Conservation (phyloP, 2,888 invertebrate species). For the Caenorhabditis sp. region DNA sequence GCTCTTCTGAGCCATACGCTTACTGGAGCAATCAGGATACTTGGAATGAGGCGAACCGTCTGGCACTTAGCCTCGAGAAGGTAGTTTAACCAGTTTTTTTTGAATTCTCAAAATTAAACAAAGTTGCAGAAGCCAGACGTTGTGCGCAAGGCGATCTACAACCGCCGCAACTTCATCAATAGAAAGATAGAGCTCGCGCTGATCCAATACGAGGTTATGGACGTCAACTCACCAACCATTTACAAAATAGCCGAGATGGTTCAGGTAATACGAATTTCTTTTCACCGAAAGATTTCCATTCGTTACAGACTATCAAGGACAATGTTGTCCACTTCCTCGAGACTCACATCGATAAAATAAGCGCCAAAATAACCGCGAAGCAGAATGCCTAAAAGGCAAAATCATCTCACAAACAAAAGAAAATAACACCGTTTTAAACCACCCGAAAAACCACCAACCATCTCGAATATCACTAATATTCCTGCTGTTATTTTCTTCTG, state of each 20-base stretch:
- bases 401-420: background rate
- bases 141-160: conserved; percentile 47
- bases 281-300: too few species aligned
- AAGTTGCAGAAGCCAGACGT: conserved; percentile 39
- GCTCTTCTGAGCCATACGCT: conserved; percentile 28
- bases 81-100: conserved; percentile 1
- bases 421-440: conserved; percentile 14
- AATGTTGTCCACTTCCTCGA: conserved; percentile 35
- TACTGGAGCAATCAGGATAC: conserved; percentile 24
- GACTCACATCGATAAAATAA: conserved; percentile 22
- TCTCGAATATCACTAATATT: conserved; percentile 7
- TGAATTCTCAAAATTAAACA: background rate
- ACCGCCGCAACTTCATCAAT: conserved; percentile 40
- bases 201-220: conserved; percentile 25
- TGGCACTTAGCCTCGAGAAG: conserved; percentile 31
- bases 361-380: conserved; percentile 19
- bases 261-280: conserved; percentile 35
- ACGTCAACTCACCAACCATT: conserved; percentile 23
- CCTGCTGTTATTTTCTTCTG: conserved; percentile 1
- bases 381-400: background rate
- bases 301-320: conserved; percentile 32
- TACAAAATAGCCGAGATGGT: conserved; percentile 30
- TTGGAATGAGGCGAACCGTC: conserved; percentile 36
- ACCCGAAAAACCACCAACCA: background rate
- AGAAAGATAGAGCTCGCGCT: conserved; percentile 33